Base-by-base conservation (phyloP, 2,113 vertebrate species). In the Psilopogon haemacephalus region DNA sequence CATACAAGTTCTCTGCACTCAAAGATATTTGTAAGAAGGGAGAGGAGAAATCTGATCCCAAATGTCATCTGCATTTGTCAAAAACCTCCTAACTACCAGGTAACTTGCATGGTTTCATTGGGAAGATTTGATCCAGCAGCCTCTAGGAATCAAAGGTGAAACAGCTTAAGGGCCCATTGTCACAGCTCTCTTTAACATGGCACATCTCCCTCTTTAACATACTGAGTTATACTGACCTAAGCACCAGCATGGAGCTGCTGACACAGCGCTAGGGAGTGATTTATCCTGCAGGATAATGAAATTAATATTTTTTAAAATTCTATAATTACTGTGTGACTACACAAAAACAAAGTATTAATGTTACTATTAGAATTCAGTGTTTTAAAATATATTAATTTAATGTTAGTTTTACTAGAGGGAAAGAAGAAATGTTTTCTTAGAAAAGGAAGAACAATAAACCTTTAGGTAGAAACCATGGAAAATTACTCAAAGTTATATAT, bases 91-190 rank as follows among this genome's bases (percentile, higher is more conserved):
- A n/a, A 64, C 26, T 48, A 27, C 12, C 26, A 87, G 50, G 18
- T 54, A 63, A 30, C 33, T 73, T 62, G 8, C 13, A 35, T 26
- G 32, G 14, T 82, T 92, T 74, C 74, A 7, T 55, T 30, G 44
- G 10, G 30, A 52, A 23, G 32, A 28, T 76, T 79, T 79, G 63
- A 70, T 56, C n/a, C 32, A 64, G 23, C 30, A 89, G 20, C 42
- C 73, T 59, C 75, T 70, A 86, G 42, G 55, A 92, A 90, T 78
- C 56, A 84, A 56, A 85, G 44, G 27, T 89, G 86, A 93, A 91
- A 72, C 70, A 58, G 40, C 85, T 56, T 26, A 33, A 42, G 35
- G n/a, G 6, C 33, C 52, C 26, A 46, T 24, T 32, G 9, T 63
- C 9, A 3, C 46, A 64, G 48, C 23, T 50, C 23, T 50, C 48